Evolutionary conservation across 2,113 vertebrate genomes (phyloP).

Genomic region (Cepphus grylle): DNA sequence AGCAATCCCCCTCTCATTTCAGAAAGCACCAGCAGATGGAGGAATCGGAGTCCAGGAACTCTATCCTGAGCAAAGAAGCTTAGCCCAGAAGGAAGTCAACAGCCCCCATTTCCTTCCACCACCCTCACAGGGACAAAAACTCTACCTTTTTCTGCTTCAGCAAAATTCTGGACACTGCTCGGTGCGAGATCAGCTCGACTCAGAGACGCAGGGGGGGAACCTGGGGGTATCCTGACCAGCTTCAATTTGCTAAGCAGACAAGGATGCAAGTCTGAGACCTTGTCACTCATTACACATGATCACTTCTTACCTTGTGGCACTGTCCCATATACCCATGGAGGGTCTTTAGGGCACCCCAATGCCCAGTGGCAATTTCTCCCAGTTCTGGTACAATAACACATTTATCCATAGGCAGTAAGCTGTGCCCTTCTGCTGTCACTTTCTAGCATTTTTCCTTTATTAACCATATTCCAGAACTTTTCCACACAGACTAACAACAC

Average conservation of each 20-base stretch:
- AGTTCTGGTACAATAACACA: not conserved
- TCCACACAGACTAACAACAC: not conserved
- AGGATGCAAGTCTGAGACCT: not conserved
- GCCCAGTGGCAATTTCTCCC: not conserved
- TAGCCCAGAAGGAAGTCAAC: not conserved
- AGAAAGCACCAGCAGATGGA: not conserved
- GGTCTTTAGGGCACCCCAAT: not conserved
- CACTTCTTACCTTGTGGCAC: not conserved
- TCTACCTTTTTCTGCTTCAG: not conserved
- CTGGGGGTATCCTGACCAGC: not conserved
- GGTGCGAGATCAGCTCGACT: fast-evolving
- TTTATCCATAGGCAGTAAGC: not conserved
- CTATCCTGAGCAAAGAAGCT: constrained; percentile 1
- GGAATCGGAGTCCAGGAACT: not conserved
- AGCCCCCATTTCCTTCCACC: not conserved
- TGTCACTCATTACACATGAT: not conserved
- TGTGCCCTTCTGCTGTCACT: not conserved
- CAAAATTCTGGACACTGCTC: not conserved
- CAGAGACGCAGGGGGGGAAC: not conserved
- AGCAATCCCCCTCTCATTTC: not conserved
- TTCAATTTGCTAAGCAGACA: not conserved
- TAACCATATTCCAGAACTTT: not conserved
- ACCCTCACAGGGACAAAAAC: not conserved
- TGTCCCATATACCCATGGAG: not conserved
- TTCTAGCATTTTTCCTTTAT: not conserved